Conservation (phyloP, 2,888 invertebrate species). For the Trissolcus brochymenae region DNA sequence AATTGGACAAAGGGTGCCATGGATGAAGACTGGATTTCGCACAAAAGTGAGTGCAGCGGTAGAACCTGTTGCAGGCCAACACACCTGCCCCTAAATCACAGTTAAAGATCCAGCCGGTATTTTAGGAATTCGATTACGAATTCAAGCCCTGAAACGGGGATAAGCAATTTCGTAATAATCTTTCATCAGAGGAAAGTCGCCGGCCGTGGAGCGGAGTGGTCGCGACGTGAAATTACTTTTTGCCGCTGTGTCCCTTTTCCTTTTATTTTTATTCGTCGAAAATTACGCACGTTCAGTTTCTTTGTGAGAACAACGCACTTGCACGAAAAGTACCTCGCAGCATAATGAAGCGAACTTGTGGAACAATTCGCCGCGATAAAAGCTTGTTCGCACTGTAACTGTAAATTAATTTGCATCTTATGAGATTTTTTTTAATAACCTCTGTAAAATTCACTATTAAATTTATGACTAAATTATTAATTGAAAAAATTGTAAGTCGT, state of each 20-base stretch:
- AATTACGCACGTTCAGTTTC: slow-evolving; percentile 12
- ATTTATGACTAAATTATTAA: too few relatives aligned
- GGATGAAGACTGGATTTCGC: slow-evolving; percentile 36
- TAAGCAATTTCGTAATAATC: slow-evolving; percentile 23
- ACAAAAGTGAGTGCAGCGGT: slow-evolving; percentile 40
- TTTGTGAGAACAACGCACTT: slow-evolving; percentile 8
- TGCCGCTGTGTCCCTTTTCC: not conserved
- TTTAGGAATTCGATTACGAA: slow-evolving; percentile 47
- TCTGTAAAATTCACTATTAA: too few relatives aligned
- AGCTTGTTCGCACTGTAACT: slow-evolving; percentile 2
- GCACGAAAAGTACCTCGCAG: not conserved
- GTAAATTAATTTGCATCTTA: slow-evolving; percentile 8
- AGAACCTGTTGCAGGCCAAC: slow-evolving; percentile 55
- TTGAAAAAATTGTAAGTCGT: too few relatives aligned
- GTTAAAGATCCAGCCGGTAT: slow-evolving; percentile 40
- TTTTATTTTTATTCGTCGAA: slow-evolving; percentile 1
- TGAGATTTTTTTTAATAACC: too few relatives aligned
- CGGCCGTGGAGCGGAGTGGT: not conserved
- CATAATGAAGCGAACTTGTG: not conserved
- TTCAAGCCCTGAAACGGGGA: not conserved
- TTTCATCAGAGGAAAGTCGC: slow-evolving; percentile 18
- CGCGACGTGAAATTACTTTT: slow-evolving; percentile 6
- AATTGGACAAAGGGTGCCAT: not conserved
- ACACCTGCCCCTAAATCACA: slow-evolving; percentile 55
- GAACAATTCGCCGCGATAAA: slow-evolving; percentile 6